phyloP scores from a whole-genome alignment of 2,888 invertebrate genomes.

The Eulithis prunata region DNA sequence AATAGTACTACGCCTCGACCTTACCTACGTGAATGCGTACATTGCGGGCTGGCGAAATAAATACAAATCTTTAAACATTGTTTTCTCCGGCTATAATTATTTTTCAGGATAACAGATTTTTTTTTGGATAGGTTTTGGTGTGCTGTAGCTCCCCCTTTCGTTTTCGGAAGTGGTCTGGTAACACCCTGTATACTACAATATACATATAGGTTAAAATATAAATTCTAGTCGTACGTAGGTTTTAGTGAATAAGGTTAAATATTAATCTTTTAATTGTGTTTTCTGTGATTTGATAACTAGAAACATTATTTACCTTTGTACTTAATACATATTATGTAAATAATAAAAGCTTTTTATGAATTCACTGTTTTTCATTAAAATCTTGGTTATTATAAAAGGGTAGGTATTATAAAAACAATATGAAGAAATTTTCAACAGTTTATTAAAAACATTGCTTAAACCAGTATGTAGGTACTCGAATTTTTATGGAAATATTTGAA shows the following conservation, averaged over 20 bases:
- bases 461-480: conserved; percentile 15
- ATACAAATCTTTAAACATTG: too few species aligned
- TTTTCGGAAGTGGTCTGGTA: too few species aligned
- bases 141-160: too few species aligned
- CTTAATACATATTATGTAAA: conserved; percentile 19
- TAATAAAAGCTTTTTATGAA: conserved; percentile 28
- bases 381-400: neutral
- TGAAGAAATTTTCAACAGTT: conserved; percentile 34
- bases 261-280: conserved; percentile 2
- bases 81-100: too few species aligned
- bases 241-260: conserved; percentile 23
- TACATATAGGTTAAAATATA: neutral
- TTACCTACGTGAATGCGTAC: too few species aligned
- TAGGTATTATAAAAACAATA: conserved; percentile 20
- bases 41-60: too few species aligned
- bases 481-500: conserved; percentile 43
- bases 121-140: too few species aligned
- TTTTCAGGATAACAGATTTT: too few species aligned
- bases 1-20: too few species aligned
- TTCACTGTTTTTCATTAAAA: conserved; percentile 8
- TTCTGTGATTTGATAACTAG: conserved; percentile 11
- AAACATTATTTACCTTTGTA: conserved; percentile 24
- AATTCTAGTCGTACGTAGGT: conserved; percentile 26
- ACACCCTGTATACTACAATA: too few species aligned
- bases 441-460: conserved; percentile 53